Evolutionary conservation across 53 echinoderm and acorn worm genomes (phyloP).

Genomic region (Hippasteria phrygiana): DNA sequence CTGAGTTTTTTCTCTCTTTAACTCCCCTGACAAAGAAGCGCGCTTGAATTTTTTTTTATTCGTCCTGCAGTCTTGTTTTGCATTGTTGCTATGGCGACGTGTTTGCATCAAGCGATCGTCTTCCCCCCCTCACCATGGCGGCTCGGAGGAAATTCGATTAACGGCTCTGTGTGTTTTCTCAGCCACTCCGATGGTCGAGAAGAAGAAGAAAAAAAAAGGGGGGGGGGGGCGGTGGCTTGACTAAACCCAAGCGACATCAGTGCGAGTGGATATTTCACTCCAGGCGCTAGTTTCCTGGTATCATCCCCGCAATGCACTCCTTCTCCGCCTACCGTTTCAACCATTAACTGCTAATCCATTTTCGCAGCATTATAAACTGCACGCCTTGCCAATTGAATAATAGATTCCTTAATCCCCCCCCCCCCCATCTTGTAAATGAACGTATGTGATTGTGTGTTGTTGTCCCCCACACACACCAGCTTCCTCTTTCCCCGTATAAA

Average conservation of each 20-base stretch:
- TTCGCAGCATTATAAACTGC: neutral
- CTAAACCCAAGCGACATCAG: slow-evolving; percentile 20
- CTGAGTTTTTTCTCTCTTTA: neutral
- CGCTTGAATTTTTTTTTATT: neutral
- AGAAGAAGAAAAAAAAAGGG: neutral
- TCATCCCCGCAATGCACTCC: neutral
- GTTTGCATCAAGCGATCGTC: slow-evolving; percentile 60
- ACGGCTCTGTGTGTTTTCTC: slow-evolving; percentile 64
- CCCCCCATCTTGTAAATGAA: slow-evolving; percentile 32
- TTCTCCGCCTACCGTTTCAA: slow-evolving; percentile 3
- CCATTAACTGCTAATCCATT: slow-evolving; percentile 45
- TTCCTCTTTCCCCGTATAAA: neutral
- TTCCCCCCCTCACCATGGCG: slow-evolving; percentile 37
- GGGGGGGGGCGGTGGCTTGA: neutral
- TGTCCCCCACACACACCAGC: neutral
- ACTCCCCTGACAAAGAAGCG: neutral
- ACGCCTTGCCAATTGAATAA: slow-evolving; percentile 16
- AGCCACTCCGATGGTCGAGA: slow-evolving; percentile 44
- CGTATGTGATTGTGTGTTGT: neutral
- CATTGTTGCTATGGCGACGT: slow-evolving; percentile 68
- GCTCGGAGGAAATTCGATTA: slow-evolving; percentile 56
- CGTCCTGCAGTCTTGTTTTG: slow-evolving; percentile 39
- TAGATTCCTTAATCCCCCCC: neutral
- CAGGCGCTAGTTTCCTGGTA: slow-evolving; percentile 11
- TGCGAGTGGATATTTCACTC: slow-evolving; percentile 37